A percentile compares a stretch with the other conserved stretches of the same genome.
These are phyloP conservation scores for Bolborhynchus lineola DNA, from an alignment of 2,113 vertebrate species.

Conservation along the genomic window DNA sequence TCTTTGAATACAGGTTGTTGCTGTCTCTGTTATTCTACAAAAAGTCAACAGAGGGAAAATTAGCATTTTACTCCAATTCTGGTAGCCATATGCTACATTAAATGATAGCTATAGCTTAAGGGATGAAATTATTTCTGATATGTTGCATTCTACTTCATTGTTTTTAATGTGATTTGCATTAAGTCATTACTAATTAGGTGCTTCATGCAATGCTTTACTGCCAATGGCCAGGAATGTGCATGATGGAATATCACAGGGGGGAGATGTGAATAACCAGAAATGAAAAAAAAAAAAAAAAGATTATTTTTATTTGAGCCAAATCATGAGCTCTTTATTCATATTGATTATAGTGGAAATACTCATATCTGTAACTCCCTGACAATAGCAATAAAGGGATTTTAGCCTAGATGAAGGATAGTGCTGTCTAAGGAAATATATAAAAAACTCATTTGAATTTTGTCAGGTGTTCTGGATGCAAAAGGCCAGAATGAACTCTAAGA, in stretches of 20 bases:
- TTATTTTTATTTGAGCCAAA: not conserved
- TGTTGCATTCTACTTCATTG: not conserved
- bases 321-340: not conserved
- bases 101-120: not conserved
- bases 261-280: not conserved
- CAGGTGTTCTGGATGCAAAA: not conserved
- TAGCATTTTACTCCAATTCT: not conserved
- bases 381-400: not conserved
- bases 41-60: not conserved
- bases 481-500: not conserved
- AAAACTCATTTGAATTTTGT: not conserved
- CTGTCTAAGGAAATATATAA: not conserved
- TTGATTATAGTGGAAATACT: not conserved
- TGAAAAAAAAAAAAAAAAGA: not conserved
- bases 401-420: not conserved
- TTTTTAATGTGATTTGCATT: not conserved
- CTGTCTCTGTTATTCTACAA: not conserved
- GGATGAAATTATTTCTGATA: not conserved
- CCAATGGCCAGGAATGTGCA: not conserved
- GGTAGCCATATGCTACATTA: conserved; percentile 1
- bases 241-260: not conserved
- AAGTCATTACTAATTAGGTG: not conserved
- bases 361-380: not conserved
- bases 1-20: not conserved
- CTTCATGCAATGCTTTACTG: not conserved